phyloP scores from a whole-genome alignment of 2,797 vertebrate species.

The Uromys caudimaculatus region DNA sequence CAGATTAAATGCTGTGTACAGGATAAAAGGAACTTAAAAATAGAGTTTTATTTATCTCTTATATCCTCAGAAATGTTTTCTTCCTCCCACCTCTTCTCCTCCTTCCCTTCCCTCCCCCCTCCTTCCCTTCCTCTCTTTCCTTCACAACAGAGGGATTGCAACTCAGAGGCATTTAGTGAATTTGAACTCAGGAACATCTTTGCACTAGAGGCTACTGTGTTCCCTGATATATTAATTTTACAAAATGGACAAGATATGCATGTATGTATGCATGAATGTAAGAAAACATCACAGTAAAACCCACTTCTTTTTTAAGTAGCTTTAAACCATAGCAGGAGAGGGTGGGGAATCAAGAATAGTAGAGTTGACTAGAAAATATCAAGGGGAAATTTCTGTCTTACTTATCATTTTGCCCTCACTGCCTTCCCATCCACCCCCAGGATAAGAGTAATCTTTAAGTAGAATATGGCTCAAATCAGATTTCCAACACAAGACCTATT shows the following conservation, averaged over 20 bases:
- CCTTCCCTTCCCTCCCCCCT: accelerated
- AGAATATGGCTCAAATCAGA: conserved; percentile 36
- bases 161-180: conserved; percentile 22
- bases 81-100: background rate
- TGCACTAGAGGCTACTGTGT: background rate
- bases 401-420: background rate
- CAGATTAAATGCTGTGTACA: background rate
- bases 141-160: background rate
- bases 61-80: background rate
- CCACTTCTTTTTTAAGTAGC: background rate
- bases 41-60: background rate
- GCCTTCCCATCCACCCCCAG: background rate
- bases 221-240: background rate
- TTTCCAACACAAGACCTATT: background rate
- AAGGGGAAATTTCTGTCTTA: background rate
- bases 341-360: background rate
- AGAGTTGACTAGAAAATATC: background rate
- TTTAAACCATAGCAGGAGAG: background rate
- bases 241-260: background rate
- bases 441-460: background rate
- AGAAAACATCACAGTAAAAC: background rate
- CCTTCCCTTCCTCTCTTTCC: too few relatives aligned
- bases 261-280: background rate
- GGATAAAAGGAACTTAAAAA: background rate
- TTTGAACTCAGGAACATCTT: background rate